Evolutionary conservation across 2,888 invertebrate species (phyloP).

Genomic region (Leptinotarsa juncta): DNA sequence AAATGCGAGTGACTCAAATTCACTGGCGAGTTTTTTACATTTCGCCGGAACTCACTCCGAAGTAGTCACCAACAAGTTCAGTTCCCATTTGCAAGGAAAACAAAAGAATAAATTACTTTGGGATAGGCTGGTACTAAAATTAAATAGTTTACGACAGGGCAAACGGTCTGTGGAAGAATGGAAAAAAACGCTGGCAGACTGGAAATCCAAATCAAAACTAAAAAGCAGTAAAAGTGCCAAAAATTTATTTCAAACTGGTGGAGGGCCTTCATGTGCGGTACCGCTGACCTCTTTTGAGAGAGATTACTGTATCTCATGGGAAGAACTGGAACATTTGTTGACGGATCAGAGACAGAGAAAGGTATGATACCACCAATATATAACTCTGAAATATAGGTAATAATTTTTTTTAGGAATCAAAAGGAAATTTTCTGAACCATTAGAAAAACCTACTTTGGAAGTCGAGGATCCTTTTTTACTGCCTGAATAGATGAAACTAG

Average conservation of each 20-base stretch:
- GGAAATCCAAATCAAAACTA: conserved; percentile 5
- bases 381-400: neutral
- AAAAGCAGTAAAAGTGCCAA: neutral
- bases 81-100: too few species aligned
- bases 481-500: neutral
- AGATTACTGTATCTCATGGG: neutral
- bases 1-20: too few species aligned
- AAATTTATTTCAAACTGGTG: neutral
- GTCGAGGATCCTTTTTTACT: neutral
- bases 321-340: neutral
- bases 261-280: neutral
- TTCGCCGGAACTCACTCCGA: too few species aligned
- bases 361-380: neutral
- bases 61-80: too few species aligned
- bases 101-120: too few species aligned
- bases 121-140: too few species aligned
- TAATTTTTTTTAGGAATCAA: neutral
- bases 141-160: too few species aligned
- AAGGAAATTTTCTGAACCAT: neutral
- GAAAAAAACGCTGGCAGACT: neutral
- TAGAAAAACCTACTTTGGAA: neutral
- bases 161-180: too few species aligned
- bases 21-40: too few species aligned
- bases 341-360: too few species aligned
- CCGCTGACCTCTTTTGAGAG: neutral